These are phyloP conservation scores for Muscicapa comitata DNA, from an alignment of 2,797 vertebrate species.

Conservation along the genomic window DNA sequence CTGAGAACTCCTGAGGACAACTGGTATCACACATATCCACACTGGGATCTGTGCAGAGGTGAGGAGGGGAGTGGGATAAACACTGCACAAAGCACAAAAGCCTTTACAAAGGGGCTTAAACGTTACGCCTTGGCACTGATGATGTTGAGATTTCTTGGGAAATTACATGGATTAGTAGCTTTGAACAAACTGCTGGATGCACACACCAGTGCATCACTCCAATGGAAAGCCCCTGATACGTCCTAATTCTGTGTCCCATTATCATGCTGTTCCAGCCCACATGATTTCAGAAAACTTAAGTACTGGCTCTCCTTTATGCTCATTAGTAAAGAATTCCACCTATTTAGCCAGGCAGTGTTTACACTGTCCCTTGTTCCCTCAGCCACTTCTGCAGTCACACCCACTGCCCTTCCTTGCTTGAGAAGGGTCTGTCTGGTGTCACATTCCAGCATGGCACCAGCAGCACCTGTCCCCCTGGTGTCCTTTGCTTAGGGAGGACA, in stretches of 20 bases:
- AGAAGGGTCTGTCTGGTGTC: no score
- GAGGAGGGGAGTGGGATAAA: not conserved
- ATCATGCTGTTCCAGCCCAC: not conserved
- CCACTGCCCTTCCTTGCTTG: fast-evolving
- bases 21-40: fast-evolving
- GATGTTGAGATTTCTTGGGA: not conserved
- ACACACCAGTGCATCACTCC: fast-evolving
- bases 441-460: fast-evolving
- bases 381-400: not conserved
- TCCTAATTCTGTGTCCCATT: not conserved
- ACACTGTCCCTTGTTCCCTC: not conserved
- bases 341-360: not conserved
- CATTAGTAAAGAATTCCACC: not conserved
- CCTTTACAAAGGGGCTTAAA: not conserved
- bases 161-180: fast-evolving
- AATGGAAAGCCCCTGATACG: fast-evolving
- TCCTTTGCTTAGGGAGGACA: not conserved
- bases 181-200: fast-evolving
- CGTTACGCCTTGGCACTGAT: fast-evolving
- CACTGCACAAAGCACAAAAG: not conserved
- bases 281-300: not conserved
- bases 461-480: fast-evolving
- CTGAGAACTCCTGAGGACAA: not conserved
- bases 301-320: not conserved
- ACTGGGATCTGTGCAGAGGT: fast-evolving